Percentiles rank a stretch among this genome's conserved stretches.
phyloP scores from a whole-genome alignment of 1,140 invertebrate genomes.

The Drosophila sucinea region DNA sequence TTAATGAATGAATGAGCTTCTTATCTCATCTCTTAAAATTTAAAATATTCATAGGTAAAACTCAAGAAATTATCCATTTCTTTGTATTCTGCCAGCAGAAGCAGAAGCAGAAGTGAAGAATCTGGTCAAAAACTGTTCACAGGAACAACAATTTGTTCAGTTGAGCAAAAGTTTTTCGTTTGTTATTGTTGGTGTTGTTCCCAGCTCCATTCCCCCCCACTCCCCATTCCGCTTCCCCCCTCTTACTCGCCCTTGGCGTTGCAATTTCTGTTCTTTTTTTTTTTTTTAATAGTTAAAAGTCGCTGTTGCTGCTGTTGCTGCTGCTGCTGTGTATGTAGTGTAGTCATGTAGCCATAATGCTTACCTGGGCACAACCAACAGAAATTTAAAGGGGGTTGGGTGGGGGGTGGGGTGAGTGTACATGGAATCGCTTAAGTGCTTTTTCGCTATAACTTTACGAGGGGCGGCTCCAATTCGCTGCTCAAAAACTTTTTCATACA shows the following conservation, averaged over 20 bases:
- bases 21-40: not conserved
- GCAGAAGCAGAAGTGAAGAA: not conserved
- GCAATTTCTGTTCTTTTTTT: not conserved
- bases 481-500: constrained; percentile 40
- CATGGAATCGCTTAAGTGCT: constrained; percentile 79
- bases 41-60: not conserved
- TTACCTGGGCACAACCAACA: constrained; percentile 70
- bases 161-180: constrained; percentile 43
- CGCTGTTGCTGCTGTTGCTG: constrained; percentile 18
- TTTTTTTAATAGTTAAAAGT: constrained; percentile 34
- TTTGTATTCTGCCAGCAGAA: not conserved
- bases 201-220: not conserved
- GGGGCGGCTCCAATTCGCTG: constrained; percentile 24
- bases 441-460: constrained; percentile 65
- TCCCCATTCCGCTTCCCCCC: not conserved
- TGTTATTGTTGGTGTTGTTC: constrained; percentile 37
- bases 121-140: constrained; percentile 20
- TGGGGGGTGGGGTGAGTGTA: constrained; percentile 25
- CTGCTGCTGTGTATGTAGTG: constrained; percentile 27
- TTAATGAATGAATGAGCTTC: too few species aligned
- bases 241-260: not conserved
- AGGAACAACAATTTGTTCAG: constrained; percentile 39
- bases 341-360: constrained; percentile 76
- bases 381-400: constrained; percentile 15
- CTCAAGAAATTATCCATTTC: not conserved